Conservation (phyloP, 2,113 vertebrate genomes). For the Eretmochelys imbricata region DNA sequence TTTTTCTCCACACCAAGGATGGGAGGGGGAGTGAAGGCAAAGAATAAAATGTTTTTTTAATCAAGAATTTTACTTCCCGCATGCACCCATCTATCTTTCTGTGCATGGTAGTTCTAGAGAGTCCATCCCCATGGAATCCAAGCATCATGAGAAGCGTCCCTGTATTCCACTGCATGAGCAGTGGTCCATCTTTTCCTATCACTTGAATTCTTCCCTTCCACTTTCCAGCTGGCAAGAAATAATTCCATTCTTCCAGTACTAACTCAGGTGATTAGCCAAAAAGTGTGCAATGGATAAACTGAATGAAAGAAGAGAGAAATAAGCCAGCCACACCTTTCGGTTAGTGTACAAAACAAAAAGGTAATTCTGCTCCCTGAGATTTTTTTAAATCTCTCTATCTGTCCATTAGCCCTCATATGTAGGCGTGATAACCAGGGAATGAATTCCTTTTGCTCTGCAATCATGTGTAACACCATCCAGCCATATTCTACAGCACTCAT, state of each 20-base stretch:
- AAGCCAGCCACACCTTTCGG: conserved; percentile 5
- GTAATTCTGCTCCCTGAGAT: not conserved
- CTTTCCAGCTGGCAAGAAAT: conserved; percentile 11
- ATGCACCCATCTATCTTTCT: not conserved
- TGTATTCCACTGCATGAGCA: not conserved
- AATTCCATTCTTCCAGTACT: not conserved
- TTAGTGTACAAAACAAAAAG: not conserved
- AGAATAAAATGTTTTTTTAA: not conserved
- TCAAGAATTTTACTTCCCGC: not conserved
- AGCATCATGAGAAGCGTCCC: not conserved
- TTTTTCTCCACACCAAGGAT: conserved; percentile 13
- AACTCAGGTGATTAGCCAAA: conserved; percentile 22
- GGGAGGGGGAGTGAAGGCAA: not conserved
- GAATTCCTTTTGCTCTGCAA: conserved; percentile 20
- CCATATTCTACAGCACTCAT: not conserved
- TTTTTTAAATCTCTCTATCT: conserved; percentile 41
- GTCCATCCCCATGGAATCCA: not conserved
- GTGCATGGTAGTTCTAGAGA: not conserved
- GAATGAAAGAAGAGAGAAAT: conserved; percentile 47
- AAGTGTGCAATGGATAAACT: not conserved
- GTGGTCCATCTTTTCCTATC: not conserved
- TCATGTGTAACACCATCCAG: not conserved
- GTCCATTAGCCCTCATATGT: conserved; percentile 47
- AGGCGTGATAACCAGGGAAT: not conserved
- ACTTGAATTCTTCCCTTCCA: not conserved